Evolutionary conservation across 2,797 vertebrate species (phyloP).

Genomic region (Sebastes steindachneri): DNA sequence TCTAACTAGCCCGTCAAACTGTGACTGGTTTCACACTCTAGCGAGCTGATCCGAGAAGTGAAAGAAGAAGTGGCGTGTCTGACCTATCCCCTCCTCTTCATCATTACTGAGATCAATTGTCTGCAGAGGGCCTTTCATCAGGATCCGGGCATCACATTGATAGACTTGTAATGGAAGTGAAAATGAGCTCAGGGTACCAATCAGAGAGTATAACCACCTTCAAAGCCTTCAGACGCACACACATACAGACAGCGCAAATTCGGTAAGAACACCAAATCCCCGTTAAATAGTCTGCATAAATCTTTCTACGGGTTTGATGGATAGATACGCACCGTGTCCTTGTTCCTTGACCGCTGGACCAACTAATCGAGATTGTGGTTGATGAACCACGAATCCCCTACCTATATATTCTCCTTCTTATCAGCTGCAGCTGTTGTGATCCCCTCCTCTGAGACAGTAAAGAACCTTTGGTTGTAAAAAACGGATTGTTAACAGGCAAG

Average conservation of each 20-base stretch:
- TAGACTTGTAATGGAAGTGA: slow-evolving; percentile 72
- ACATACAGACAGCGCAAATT: slow-evolving; percentile 16
- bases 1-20: slow-evolving; percentile 56
- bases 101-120: slow-evolving; percentile 75
- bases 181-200: slow-evolving; percentile 68
- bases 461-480: slow-evolving; percentile 48
- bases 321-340: slow-evolving; percentile 47
- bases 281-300: slow-evolving; percentile 22
- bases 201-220: slow-evolving; percentile 44
- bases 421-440: slow-evolving; percentile 53
- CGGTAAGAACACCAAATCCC: slow-evolving; percentile 8
- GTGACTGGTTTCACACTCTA: slow-evolving; percentile 24
- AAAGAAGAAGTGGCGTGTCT: slow-evolving; percentile 42
- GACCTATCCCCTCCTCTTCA: slow-evolving; percentile 61
- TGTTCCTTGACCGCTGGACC: slow-evolving; percentile 35
- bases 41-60: slow-evolving; percentile 24
- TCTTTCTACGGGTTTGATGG: slow-evolving; percentile 39
- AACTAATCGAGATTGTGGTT: slow-evolving; percentile 47
- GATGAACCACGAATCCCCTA: slow-evolving; percentile 41
- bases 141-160: slow-evolving; percentile 58
- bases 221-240: slow-evolving; percentile 30
- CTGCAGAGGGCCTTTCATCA: slow-evolving; percentile 67
- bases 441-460: neutral
- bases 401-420: slow-evolving; percentile 46
- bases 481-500: slow-evolving; percentile 40